Base-by-base conservation (phyloP, 2,113 vertebrate species). In the Prunella fulvescens region DNA sequence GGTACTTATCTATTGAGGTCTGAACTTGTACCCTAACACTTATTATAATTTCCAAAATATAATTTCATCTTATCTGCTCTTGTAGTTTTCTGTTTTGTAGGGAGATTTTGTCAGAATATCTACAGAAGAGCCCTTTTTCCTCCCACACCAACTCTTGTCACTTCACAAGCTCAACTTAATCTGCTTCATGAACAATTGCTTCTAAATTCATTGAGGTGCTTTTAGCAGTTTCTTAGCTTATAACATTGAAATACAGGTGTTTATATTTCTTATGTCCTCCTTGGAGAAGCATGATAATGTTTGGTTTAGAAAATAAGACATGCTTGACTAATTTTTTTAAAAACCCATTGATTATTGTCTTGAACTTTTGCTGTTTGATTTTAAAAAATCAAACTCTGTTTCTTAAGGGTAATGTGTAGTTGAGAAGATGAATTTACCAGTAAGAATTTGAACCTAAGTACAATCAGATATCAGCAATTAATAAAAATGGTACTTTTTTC, bases 1-100 rank as follows among this genome's bases (percentile, higher is more conserved):
- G 65, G 65, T 58, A 62, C 47, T 73, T 61, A 86, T 79, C 86
- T 95, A 94, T 80, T 69, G 54, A 82, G 66, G 8, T 72, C 78
- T 88, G 57, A 85, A 51, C 70, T 81, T 31, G 11, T 61, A 65
- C 48, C n/a, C 26, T 58, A 79, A 54, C 40, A 39, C 19, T 92
- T 79, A 61, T 11, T 86, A 65, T 73, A 60, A 92, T 84, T 95
- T 93, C 73, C 19, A 85, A 81, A 94, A 81, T 81, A 79, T 81
- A 2, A 54, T 54, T 92, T 82, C 9, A 35, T 42, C 60, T 91
- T 86, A 67, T 53, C 45, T 82, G 15, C 74, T 92, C 47, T 64
- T 45, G 29, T 82, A 66, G 14, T 74, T 94, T 92, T 88, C 76
- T 61, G 78, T 29, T 71, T 91, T 76, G 14, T 82, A 94, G 80